phyloP scores from a whole-genome alignment of 2,797 vertebrate species.

The Girardinus metallicus region DNA sequence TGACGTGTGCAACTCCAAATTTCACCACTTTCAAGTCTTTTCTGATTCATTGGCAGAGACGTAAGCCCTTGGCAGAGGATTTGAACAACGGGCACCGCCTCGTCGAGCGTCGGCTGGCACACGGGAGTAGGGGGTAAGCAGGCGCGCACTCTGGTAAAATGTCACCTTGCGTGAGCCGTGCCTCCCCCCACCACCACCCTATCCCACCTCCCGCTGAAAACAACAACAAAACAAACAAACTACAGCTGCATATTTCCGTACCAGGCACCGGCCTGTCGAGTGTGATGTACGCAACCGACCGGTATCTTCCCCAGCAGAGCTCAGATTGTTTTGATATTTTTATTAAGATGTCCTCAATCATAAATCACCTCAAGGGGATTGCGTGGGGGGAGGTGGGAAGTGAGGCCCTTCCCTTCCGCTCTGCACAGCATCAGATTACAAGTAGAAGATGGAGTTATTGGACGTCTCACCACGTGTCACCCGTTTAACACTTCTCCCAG shows the following conservation, averaged over 20 bases:
- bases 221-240: slow-evolving; percentile 44
- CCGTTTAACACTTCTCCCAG: slow-evolving; percentile 45
- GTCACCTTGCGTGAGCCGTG: slow-evolving; percentile 75
- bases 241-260: slow-evolving; percentile 64
- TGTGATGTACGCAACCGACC: slow-evolving; percentile 81
- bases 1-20: slow-evolving; percentile 53
- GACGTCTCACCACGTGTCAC: slow-evolving; percentile 66
- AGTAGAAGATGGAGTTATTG: slow-evolving; percentile 80
- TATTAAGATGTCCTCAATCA: slow-evolving; percentile 87
- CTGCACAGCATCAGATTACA: slow-evolving; percentile 79
- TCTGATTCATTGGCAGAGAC: slow-evolving; percentile 10
- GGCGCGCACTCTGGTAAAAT: slow-evolving; percentile 49
- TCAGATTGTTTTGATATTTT: slow-evolving; percentile 88
- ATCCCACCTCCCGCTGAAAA: slow-evolving; percentile 31
- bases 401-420: slow-evolving; percentile 66
- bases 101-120: slow-evolving; percentile 16
- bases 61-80: slow-evolving; percentile 3
- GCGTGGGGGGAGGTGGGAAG: slow-evolving; percentile 46
- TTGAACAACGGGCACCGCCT: slow-evolving; percentile 29
- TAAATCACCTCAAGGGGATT: slow-evolving; percentile 78
- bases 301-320: slow-evolving; percentile 84
- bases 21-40: slow-evolving; percentile 45
- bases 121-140: neutral
- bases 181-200: slow-evolving; percentile 33
- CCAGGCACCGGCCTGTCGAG: slow-evolving; percentile 74